A percentile compares a stretch with the other conserved stretches of the same genome.
Conservation (phyloP, 2,113 vertebrate genomes). For the Antechinus stuartii region DNA sequence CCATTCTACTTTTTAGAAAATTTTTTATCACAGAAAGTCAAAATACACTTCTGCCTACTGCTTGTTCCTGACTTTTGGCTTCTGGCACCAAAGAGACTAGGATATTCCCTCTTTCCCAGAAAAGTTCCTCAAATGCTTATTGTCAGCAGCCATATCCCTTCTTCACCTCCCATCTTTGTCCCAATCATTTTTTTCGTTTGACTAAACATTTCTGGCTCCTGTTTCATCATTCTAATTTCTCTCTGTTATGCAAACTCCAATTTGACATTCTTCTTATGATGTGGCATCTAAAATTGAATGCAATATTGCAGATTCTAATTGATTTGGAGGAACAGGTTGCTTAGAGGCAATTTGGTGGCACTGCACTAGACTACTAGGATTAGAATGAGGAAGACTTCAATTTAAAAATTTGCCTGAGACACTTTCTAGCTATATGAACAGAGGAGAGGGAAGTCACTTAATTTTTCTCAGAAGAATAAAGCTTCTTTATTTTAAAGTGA, state of each 20-base stretch:
- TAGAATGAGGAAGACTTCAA: background rate
- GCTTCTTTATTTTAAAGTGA: background rate
- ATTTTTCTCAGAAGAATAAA: background rate
- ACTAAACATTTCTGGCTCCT: background rate
- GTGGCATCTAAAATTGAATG: too few species aligned
- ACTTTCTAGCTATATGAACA: background rate
- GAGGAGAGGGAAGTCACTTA: background rate
- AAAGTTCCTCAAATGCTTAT: background rate
- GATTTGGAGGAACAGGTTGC: background rate
- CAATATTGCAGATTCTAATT: background rate
- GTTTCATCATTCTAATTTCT: too few species aligned
- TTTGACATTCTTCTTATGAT: too few species aligned
- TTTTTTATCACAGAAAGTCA: background rate
- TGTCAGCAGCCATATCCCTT: background rate
- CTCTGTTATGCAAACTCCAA: too few species aligned
- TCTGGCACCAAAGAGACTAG: background rate
- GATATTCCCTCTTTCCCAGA: background rate
- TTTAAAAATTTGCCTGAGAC: background rate
- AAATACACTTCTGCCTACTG: background rate
- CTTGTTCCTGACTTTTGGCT: background rate
- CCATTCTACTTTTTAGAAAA: background rate
- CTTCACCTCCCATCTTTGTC: background rate
- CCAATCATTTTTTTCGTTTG: background rate
- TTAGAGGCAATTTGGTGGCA: background rate
- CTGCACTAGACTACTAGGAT: background rate